Evolutionary conservation across 2,797 vertebrate species (phyloP).

Genomic region (Mareca strepera): DNA sequence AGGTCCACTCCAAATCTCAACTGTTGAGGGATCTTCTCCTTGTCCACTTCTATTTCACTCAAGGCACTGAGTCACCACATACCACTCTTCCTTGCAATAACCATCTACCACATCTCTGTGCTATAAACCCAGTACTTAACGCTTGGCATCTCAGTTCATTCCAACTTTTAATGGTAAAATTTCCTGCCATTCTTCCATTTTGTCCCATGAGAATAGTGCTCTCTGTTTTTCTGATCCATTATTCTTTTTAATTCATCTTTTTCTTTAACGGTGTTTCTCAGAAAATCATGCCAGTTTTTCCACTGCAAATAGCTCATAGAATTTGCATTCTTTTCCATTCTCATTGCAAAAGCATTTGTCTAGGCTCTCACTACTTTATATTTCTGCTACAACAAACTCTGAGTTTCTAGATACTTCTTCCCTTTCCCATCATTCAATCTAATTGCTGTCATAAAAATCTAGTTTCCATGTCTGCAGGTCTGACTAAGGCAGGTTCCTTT

Average conservation of each 20-base stretch:
- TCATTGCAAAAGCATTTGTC: not conserved
- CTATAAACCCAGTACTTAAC: not conserved
- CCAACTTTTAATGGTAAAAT: not conserved
- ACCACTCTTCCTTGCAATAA: not conserved
- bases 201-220: not conserved
- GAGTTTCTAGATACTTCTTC: not conserved
- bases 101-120: not conserved
- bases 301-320: not conserved
- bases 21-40: not conserved
- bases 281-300: not conserved
- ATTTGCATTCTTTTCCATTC: slow-evolving; percentile 4
- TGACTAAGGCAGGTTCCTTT: slow-evolving; percentile 27
- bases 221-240: not conserved
- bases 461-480: not conserved
- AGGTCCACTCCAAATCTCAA: not conserved
- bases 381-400: not conserved
- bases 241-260: not conserved
- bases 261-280: not conserved
- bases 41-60: not conserved
- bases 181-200: not conserved
- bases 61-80: not conserved
- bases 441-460: slow-evolving; percentile 16
- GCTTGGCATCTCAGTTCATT: not conserved
- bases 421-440: not conserved
- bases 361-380: not conserved